Evolutionary conservation across 2,888 invertebrate species (phyloP).

Genomic region (Galeopsomyia nigrocyanea): DNA sequence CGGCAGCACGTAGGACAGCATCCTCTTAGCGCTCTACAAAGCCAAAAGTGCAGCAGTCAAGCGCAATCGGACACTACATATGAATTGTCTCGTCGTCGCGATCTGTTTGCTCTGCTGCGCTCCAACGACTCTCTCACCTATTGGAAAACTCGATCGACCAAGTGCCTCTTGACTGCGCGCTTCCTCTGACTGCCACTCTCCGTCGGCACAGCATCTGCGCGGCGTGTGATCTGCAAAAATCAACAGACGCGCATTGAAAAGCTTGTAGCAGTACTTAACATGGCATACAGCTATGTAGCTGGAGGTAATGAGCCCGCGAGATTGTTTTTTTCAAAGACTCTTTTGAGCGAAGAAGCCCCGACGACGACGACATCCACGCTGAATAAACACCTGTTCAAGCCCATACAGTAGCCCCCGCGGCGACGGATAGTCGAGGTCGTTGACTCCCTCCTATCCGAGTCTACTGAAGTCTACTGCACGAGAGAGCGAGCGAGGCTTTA

Average conservation of each 20-base stretch:
- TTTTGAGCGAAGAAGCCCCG: constrained; percentile 22
- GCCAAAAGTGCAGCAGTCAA: too few species aligned
- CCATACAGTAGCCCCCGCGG: neutral
- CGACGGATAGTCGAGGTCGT: constrained; percentile 9
- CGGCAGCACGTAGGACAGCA: constrained; percentile 86
- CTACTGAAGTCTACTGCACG: too few species aligned
- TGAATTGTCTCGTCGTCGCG: too few species aligned
- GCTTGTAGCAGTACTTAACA: too few species aligned
- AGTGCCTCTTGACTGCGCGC: too few species aligned
- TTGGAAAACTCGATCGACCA: too few species aligned
- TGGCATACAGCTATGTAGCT: too few species aligned
- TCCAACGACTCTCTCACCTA: too few species aligned
- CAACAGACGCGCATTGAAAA: neutral
- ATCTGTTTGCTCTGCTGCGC: too few species aligned
- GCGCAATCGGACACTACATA: too few species aligned
- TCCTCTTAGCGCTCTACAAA: constrained; percentile 59
- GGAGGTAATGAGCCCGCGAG: neutral
- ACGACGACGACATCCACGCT: constrained; percentile 17
- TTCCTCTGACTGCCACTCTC: constrained; percentile 1
- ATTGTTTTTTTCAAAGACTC: constrained; percentile 30
- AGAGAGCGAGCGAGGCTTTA: neutral
- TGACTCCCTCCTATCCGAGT: constrained; percentile 17
- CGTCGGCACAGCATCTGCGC: constrained; percentile 42
- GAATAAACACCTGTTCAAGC: constrained; percentile 45
- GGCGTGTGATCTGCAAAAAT: constrained; percentile 30